Evolutionary conservation across 1,140 invertebrate genomes (phyloP).

Genomic region (Odontomachus brunneus): DNA sequence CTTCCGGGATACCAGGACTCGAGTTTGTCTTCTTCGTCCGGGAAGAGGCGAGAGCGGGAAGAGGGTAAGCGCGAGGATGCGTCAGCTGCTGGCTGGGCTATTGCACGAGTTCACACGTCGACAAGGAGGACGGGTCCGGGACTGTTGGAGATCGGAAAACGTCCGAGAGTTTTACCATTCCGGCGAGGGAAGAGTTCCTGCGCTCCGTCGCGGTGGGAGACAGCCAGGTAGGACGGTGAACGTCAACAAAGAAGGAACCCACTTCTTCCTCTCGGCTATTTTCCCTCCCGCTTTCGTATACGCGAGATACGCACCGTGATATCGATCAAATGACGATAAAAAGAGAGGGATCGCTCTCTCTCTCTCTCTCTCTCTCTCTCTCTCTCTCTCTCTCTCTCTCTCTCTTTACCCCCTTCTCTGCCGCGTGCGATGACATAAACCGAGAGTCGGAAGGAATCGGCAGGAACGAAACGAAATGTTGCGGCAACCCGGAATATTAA

Average conservation of each 20-base stretch:
- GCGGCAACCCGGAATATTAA: not conserved
- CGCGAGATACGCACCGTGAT: not conserved
- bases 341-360: not conserved
- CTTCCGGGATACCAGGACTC: not conserved
- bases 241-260: conserved; percentile 56
- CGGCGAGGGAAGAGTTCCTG: conserved; percentile 66
- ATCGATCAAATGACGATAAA: not conserved
- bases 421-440: not conserved
- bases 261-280: conserved; percentile 46
- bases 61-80: conserved; percentile 10
- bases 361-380: too few relatives aligned
- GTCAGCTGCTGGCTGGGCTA: conserved; percentile 8
- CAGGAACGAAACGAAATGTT: not conserved
- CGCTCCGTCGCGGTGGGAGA: conserved; percentile 65
- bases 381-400: too few relatives aligned
- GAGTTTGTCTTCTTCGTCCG: conserved; percentile 29
- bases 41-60: conserved; percentile 30
- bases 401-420: too few relatives aligned
- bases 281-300: conserved; percentile 16
- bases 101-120: conserved; percentile 64
- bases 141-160: conserved; percentile 79
- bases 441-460: not conserved
- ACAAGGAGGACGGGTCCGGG: conserved; percentile 71
- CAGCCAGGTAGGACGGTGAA: conserved; percentile 67
- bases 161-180: conserved; percentile 79